Evolutionary conservation across 2,888 invertebrate species (phyloP).

Genomic region (Cactoblastis cactorum): DNA sequence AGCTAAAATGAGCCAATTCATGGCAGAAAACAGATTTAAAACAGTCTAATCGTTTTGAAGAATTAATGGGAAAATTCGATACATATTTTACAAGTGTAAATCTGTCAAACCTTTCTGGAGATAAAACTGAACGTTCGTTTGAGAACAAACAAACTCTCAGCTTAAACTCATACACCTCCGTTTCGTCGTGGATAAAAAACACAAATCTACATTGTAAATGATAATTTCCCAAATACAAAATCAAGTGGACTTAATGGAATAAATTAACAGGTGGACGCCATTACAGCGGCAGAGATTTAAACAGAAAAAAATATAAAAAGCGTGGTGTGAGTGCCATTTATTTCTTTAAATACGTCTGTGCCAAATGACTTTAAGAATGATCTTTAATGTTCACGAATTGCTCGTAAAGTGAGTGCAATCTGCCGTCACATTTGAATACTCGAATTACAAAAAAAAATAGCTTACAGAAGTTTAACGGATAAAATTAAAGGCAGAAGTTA

Average conservation of each 20-base stretch:
- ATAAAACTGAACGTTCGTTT: no score
- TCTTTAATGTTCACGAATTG: conserved; percentile 12
- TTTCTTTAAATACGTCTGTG: conserved; percentile 12
- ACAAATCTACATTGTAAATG: not conserved
- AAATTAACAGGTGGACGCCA: not conserved
- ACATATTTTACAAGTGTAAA: no score
- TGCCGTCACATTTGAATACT: conserved; percentile 8
- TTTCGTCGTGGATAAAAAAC: not conserved
- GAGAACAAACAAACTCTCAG: no score
- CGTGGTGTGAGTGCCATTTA: not conserved
- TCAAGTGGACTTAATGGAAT: not conserved
- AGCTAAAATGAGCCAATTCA: no score
- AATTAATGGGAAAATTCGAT: no score
- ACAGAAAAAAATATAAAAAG: no score
- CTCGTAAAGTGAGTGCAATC: conserved; percentile 10
- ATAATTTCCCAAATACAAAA: not conserved
- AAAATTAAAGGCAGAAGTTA: no score
- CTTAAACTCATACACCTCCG: no score
- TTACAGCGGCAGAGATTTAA: not conserved
- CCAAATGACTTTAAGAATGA: conserved; percentile 18
- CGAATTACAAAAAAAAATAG: not conserved
- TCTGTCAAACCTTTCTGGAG: no score
- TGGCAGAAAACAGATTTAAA: no score
- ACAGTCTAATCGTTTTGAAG: no score
- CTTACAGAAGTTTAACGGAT: not conserved